These are phyloP conservation scores for Leucophora obtusa DNA, from an alignment of 2,888 invertebrate species.

Conservation along the genomic window DNA sequence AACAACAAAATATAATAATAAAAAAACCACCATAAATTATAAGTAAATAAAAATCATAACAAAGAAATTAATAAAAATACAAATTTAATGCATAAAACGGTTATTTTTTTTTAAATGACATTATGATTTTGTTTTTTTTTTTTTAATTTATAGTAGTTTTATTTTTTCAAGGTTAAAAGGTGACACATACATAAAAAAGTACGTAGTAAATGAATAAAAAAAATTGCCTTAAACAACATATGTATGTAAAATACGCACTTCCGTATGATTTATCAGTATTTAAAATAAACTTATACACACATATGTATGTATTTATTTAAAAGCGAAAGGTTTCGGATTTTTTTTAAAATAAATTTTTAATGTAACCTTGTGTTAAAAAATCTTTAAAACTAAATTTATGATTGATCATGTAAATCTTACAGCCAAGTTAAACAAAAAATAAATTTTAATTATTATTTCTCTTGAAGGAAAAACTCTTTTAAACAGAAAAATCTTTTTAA, in stretches of 20 bases:
- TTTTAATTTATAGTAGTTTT: neutral
- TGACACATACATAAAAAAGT: slow-evolving; percentile 36
- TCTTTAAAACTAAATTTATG: slow-evolving; percentile 54
- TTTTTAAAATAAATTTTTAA: slow-evolving; percentile 32
- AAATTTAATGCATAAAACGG: slow-evolving; percentile 44
- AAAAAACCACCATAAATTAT: slow-evolving; percentile 11
- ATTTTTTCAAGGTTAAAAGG: slow-evolving; percentile 47
- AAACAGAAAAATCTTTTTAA: slow-evolving; percentile 22
- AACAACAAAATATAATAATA: slow-evolving; percentile 3
- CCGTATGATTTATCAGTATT: slow-evolving; percentile 46
- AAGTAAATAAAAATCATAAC: slow-evolving; percentile 14
- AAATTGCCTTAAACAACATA: slow-evolving; percentile 17
- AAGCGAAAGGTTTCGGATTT: slow-evolving; percentile 46
- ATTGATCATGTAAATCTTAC: slow-evolving; percentile 56
- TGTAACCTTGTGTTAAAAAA: slow-evolving; percentile 54
- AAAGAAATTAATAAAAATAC: slow-evolving; percentile 40
- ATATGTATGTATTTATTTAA: neutral
- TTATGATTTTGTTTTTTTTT: slow-evolving; percentile 23
- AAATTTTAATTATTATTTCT: slow-evolving; percentile 54
- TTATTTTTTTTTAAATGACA: slow-evolving; percentile 23
- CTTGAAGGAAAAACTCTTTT: slow-evolving; percentile 52
- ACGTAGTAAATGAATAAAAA: neutral
- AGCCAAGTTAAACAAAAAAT: slow-evolving; percentile 9
- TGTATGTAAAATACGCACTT: slow-evolving; percentile 50
- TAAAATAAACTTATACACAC: neutral